Evolutionary conservation across 2,888 invertebrate genomes (phyloP), one percentile per base, ranked within the genome.

Genomic region (Limnephilus marmoratus): DNA sequence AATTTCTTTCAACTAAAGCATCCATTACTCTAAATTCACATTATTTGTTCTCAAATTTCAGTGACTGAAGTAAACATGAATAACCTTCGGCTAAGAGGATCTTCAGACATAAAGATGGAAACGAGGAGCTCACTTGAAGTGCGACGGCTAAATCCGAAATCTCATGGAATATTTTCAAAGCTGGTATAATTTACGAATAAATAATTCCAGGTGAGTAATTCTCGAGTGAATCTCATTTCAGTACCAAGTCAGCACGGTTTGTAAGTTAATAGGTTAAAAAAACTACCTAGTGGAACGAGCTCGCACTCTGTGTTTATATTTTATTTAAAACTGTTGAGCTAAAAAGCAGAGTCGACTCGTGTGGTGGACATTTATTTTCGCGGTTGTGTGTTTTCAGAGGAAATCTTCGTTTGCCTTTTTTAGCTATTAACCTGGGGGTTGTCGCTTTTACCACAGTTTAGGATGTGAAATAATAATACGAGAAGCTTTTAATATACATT

Each of bases 181-280:
- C 68, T 2, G 5, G 68, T n/a, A 68, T n/a, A 68, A 68, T 68
- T 68, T 68, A 68, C 68, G 68, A 68, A 68, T 68, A 68, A 68
- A 68, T 68, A 68, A 68, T 68, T 68, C n/a, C 68, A 68, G 68
- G 68, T 68, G 68, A 68, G 68, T 68, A 68, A 68, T 68, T 68
- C 68, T 68, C 68, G 24, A 68, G 68, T 24, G 68, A 68, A 68
- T 24, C 24, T 24, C 68, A 68, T 68, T 68, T 68, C 68, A 68
- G 68, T 68, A 68, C 68, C 68, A 24, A 68, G 68, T 68, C 24
- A 68, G 68, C 24, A 68, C 68, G 68, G 68, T 68, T 68, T 68
- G 24, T 68, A 68, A 68, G n/a, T 68, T 68, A 68, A 68, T 68
- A n/a, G 24, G 68, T 18, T 5, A 53, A 18, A 68, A 68, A n/a